Conservation (phyloP, 2,797 vertebrate species). For the Enteromius thamalakanensis region DNA sequence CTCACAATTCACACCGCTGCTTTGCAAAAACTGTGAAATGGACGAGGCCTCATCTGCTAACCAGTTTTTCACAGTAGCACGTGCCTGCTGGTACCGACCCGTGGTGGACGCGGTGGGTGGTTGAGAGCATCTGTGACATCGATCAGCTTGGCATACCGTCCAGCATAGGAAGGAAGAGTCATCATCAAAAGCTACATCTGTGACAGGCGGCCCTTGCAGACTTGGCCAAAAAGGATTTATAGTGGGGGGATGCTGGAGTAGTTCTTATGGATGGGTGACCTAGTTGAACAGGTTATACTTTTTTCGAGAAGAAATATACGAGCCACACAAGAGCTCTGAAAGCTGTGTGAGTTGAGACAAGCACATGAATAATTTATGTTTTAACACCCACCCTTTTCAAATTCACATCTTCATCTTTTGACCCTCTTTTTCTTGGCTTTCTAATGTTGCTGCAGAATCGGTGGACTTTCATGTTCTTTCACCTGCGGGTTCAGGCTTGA, state of each 20-base stretch:
- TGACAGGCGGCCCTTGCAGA: slow-evolving; percentile 38
- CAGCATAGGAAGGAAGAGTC: slow-evolving; percentile 42
- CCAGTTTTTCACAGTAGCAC: slow-evolving; percentile 37
- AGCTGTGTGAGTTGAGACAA: slow-evolving; percentile 23
- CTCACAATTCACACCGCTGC: slow-evolving; percentile 35
- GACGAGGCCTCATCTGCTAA: slow-evolving; percentile 37
- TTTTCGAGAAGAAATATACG: slow-evolving; percentile 14
- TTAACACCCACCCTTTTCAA: slow-evolving; percentile 27
- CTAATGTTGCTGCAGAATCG: background rate
- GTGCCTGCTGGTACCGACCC: slow-evolving; percentile 41
- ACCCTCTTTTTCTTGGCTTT: background rate
- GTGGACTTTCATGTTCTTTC: slow-evolving; percentile 15
- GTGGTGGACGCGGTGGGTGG: slow-evolving; percentile 41
- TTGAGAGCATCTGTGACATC: slow-evolving; percentile 52
- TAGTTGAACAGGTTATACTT: slow-evolving; percentile 34
- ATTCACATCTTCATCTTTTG: slow-evolving; percentile 26
- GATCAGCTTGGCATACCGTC: slow-evolving; percentile 40
- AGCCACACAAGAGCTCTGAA: slow-evolving; percentile 5
- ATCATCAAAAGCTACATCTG: slow-evolving; percentile 52
- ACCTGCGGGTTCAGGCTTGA: background rate
- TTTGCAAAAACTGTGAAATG: slow-evolving; percentile 43
- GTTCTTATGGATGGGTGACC: slow-evolving; percentile 46
- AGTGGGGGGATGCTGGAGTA: slow-evolving; percentile 30
- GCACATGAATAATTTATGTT: slow-evolving; percentile 34
- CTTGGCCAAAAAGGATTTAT: slow-evolving; percentile 38